Percentiles rank a stretch among this genome's conserved stretches.
These are phyloP conservation scores for Papilio glaucus DNA, from an alignment of 1,140 invertebrate species.

Conservation along the genomic window DNA sequence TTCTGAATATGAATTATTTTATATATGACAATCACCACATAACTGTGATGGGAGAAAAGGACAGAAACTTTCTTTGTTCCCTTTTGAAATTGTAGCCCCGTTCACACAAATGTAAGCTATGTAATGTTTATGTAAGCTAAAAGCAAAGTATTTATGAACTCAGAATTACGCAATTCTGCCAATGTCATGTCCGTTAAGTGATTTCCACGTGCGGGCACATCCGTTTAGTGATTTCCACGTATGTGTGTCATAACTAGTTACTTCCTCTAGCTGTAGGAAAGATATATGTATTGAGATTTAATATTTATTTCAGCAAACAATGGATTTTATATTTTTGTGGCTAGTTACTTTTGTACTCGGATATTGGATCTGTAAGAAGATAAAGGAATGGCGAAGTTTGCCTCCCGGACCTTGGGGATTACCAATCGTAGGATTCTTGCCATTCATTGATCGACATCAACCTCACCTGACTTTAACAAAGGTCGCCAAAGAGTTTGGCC, in stretches of 20 bases:
- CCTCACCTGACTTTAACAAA: conserved; percentile 89
- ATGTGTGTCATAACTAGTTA: background rate
- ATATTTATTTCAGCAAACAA: conserved; percentile 56
- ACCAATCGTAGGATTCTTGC: conserved; percentile 91
- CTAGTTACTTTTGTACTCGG: conserved; percentile 66
- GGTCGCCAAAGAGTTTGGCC: conserved; percentile 87
- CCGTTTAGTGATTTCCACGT: too few relatives aligned
- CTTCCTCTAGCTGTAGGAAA: background rate
- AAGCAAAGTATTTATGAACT: too few relatives aligned
- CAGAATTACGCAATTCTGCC: too few relatives aligned
- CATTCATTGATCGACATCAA: conserved; percentile 86
- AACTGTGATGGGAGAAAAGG: too few relatives aligned
- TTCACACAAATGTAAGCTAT: too few relatives aligned
- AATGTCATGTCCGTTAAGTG: too few relatives aligned
- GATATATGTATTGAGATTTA: background rate
- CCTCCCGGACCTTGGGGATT: conserved; percentile 91
- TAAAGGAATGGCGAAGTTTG: conserved; percentile 70
- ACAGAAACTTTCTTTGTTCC: too few relatives aligned
- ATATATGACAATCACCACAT: too few relatives aligned
- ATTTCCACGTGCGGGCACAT: too few relatives aligned
- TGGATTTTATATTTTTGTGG: conserved; percentile 72
- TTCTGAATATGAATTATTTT: too few relatives aligned
- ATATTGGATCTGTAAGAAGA: conserved; percentile 73
- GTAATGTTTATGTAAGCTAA: too few relatives aligned
- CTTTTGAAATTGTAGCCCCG: too few relatives aligned